These are phyloP conservation scores for Thymelicus lineola DNA, from an alignment of 2,888 invertebrate species.

Conservation along the genomic window DNA sequence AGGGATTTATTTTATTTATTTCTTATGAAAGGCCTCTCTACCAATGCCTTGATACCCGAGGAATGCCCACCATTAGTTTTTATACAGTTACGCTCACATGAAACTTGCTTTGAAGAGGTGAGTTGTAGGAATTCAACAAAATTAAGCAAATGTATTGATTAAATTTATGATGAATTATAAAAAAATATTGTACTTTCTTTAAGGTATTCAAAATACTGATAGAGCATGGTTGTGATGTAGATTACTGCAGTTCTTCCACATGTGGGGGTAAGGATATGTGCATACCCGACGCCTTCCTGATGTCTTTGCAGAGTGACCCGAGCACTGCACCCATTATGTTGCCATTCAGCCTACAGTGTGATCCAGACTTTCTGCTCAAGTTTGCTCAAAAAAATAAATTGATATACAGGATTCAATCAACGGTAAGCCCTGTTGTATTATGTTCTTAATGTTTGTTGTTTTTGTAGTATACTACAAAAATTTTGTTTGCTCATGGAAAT, in stretches of 20 bases:
- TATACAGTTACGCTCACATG: conserved; percentile 67
- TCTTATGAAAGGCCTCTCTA: conserved; percentile 69
- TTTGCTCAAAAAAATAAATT: conserved; percentile 57
- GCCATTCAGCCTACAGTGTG: conserved; percentile 69
- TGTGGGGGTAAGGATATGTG: conserved; percentile 45
- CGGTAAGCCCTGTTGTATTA: conserved; percentile 54
- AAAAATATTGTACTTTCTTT: conserved; percentile 28
- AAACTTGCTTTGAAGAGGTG: conserved; percentile 68
- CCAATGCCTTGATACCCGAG: conserved; percentile 64
- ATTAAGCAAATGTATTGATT: too few relatives aligned
- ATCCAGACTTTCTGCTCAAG: conserved; percentile 64
- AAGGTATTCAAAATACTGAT: conserved; percentile 74
- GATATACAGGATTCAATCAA: conserved; percentile 57
- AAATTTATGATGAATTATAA: not conserved
- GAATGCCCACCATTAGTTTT: conserved; percentile 80
- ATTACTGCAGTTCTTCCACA: conserved; percentile 61
- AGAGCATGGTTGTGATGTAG: conserved; percentile 74
- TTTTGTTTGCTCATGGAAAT: too few relatives aligned
- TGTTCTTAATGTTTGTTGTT: not conserved
- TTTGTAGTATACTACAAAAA: not conserved
- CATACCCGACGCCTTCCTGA: conserved; percentile 74
- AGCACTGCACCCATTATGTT: conserved; percentile 63
- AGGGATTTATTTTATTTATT: conserved; percentile 70
- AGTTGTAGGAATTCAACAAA: conserved; percentile 45
- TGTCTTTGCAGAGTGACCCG: conserved; percentile 65